These are phyloP conservation scores for Metopia argyrocephala DNA, from an alignment of 2,888 invertebrate genomes.

Conservation along the genomic window DNA sequence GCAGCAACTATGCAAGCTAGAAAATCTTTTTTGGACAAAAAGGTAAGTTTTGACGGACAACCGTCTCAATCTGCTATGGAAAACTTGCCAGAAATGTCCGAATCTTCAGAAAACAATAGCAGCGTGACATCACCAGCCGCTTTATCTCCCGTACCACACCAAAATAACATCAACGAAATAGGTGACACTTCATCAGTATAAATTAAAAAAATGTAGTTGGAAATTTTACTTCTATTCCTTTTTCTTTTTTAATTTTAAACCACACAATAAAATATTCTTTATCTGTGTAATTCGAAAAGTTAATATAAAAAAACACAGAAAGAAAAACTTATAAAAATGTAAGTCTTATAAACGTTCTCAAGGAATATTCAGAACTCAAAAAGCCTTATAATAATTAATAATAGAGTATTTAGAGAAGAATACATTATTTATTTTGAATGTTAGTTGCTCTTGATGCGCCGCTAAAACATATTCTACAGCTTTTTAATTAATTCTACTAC, in stretches of 20 bases:
- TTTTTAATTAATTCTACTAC: no score
- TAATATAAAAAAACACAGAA: constrained; percentile 24
- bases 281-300: no score
- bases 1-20: constrained; percentile 19
- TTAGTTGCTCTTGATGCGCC: no score
- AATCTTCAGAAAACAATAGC: constrained; percentile 59
- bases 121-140: constrained; percentile 57
- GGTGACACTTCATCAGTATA: neutral
- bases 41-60: constrained; percentile 68
- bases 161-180: neutral
- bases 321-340: constrained; percentile 30
- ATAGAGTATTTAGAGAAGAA: no score
- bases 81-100: constrained; percentile 65
- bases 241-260: constrained; percentile 43
- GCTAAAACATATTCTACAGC: no score
- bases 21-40: constrained; percentile 66
- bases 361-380: no score
- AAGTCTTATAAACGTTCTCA: no score
- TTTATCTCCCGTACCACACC: constrained; percentile 56
- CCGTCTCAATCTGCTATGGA: constrained; percentile 55
- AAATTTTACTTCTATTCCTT: neutral
- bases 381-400: no score
- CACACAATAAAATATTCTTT: constrained; percentile 50
- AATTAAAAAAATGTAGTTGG: neutral
- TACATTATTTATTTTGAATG: no score